Base-by-base conservation (phyloP, 2,113 vertebrate species). In the Dolichallabes microphthalmus region DNA sequence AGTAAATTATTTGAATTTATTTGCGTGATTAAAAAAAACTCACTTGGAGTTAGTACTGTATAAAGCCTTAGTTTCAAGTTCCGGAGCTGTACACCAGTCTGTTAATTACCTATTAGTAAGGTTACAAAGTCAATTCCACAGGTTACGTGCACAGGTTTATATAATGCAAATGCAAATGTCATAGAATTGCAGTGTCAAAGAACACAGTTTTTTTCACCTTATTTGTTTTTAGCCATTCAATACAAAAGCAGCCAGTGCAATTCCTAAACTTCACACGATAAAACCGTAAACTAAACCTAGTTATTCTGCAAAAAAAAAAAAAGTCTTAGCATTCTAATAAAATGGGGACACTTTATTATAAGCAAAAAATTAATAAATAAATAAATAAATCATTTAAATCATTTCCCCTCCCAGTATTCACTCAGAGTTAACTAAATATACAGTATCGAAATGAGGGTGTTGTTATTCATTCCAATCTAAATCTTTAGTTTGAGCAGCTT, bases 381-480 rank as follows among this genome's bases (percentile, higher is more conserved):
- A 45, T 8, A 45, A 4, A 39, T 39, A 39, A 66, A 27, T 45
- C 19, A 22, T 17, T 13, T 15, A 53, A 22, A 77, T 32, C 61
- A 22, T 52, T 52, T 53, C 64, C 27, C 19, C 55, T 50, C 27
- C 52, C 76, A 79, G 20, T 69, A 45, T 85, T 27, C 10, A 39
- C 30, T 58, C n/a, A 79, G 30, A 57, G 15, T 79, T 30, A 58
- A 58, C 55, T 85, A 63, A 64, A 84, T 76, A 52, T 12, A 45
- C 45, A 45, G 7, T 8, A 71, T 25, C 1, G 12, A 13, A 58
- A 73, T 7, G 30, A 73, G 68, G 17, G 32, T n/a, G 20, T 82
- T 82, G 66, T 30, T 77, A 78, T 85, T 78, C 30, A 77, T 66
- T 63, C 39, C 71, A 20, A 35, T 58, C 35, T 50, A 83, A 50